A percentile compares a stretch with the other conserved stretches of the same genome.
phyloP scores from a whole-genome alignment of 2,113 vertebrate species.

The Indicator indicator region DNA sequence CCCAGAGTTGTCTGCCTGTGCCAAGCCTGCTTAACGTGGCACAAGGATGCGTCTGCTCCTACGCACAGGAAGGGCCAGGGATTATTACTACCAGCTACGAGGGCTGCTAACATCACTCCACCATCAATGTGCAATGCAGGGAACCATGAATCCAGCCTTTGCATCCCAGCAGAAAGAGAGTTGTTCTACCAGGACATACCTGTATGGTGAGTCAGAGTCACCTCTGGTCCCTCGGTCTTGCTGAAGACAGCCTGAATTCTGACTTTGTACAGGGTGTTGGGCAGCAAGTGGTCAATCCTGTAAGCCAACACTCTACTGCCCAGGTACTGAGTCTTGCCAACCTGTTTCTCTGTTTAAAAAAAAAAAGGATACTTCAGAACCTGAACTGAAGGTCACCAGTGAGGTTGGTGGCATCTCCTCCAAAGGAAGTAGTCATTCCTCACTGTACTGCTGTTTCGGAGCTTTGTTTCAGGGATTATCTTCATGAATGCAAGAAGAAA shows the following conservation, averaged over 20 bases:
- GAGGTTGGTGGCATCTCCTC: background rate
- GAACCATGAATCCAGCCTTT: background rate
- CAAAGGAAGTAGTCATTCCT: background rate
- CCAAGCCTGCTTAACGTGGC: background rate
- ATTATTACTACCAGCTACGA: background rate
- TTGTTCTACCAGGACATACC: conserved; percentile 62
- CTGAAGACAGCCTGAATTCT: conserved; percentile 80
- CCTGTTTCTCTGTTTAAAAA: conserved; percentile 57
- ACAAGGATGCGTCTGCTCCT: accelerated
- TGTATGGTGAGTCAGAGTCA: conserved; percentile 83
- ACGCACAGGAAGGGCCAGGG: background rate
- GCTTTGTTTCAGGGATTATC: background rate
- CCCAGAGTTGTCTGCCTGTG: background rate
- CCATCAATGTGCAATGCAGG: background rate
- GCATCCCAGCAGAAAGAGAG: too few relatives aligned
- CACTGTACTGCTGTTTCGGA: background rate
- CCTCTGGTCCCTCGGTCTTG: conserved; percentile 82
- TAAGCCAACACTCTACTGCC: conserved; percentile 72
- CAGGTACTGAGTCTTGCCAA: conserved; percentile 76
- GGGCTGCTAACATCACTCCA: too few relatives aligned
- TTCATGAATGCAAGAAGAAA: background rate
- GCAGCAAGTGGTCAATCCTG: conserved; percentile 73
- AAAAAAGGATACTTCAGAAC: background rate
- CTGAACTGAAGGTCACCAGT: background rate
- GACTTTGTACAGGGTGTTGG: conserved; percentile 78